Conservation (phyloP, 2,113 vertebrate genomes). For the Podarcis cretensis region DNA sequence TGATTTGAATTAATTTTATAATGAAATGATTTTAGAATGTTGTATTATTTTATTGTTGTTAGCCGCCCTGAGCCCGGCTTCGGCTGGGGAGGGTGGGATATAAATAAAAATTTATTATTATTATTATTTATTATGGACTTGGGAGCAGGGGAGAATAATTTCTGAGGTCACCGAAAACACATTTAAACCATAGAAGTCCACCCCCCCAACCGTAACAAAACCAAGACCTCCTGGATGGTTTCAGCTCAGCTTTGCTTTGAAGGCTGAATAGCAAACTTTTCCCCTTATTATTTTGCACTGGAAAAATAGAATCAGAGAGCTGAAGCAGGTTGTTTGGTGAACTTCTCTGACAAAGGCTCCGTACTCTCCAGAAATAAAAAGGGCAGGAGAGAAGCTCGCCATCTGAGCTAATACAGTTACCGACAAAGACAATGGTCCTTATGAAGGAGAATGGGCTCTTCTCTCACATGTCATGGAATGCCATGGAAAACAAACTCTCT, state of each 20-base stretch:
- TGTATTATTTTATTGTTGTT: too few relatives aligned
- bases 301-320: not conserved
- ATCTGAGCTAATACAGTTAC: not conserved
- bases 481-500: not conserved
- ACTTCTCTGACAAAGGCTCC: not conserved
- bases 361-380: not conserved
- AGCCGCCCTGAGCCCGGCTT: too few relatives aligned
- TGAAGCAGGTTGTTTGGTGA: not conserved
- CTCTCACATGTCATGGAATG: not conserved
- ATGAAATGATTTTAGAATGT: too few relatives aligned
- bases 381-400: not conserved
- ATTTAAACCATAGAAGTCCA: not conserved
- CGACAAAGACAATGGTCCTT: not conserved
- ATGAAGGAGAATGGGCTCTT: not conserved
- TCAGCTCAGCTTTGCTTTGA: not conserved
- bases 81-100: too few relatives aligned
- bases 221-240: not conserved
- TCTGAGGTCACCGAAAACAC: not conserved
- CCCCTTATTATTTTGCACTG: not conserved
- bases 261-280: not conserved
- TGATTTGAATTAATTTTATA: too few relatives aligned
- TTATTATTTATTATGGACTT: not conserved
- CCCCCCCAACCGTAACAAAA: not conserved
- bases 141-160: too few relatives aligned
- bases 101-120: too few relatives aligned